Evolutionary conservation across 2,113 vertebrate species (phyloP).

Genomic region (Pteropus alecto): DNA sequence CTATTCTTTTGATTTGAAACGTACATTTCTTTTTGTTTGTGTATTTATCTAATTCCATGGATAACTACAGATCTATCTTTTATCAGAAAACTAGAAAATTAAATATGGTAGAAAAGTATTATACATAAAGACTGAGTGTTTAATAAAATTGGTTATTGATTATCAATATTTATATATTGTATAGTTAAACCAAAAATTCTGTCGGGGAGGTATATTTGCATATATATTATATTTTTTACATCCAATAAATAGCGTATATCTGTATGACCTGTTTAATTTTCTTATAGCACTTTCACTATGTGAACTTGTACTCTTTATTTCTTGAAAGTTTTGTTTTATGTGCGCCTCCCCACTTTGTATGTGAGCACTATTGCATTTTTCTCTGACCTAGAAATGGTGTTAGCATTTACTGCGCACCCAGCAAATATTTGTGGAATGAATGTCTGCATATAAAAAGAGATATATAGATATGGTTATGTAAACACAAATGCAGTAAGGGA

Average conservation of each 20-base stretch:
- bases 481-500: not conserved
- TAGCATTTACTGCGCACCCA: not conserved
- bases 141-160: not conserved
- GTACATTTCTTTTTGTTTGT: not conserved
- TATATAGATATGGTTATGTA: not conserved
- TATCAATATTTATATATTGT: not conserved
- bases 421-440: not conserved
- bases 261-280: not conserved
- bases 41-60: not conserved
- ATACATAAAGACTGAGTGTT: not conserved
- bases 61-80: not conserved
- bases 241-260: not conserved
- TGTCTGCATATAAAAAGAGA: not conserved
- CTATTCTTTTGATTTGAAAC: not conserved
- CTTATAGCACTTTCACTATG: not conserved
- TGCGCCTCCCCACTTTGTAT: rapidly evolving
- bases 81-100: not conserved
- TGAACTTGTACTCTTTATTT: not conserved
- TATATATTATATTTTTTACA: not conserved
- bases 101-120: not conserved
- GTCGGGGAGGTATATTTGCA: not conserved
- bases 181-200: not conserved
- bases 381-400: not conserved
- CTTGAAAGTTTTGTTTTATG: not conserved
- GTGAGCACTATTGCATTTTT: not conserved